These are phyloP conservation scores for Boloria selene DNA, from an alignment of 2,888 invertebrate genomes.

Conservation along the genomic window DNA sequence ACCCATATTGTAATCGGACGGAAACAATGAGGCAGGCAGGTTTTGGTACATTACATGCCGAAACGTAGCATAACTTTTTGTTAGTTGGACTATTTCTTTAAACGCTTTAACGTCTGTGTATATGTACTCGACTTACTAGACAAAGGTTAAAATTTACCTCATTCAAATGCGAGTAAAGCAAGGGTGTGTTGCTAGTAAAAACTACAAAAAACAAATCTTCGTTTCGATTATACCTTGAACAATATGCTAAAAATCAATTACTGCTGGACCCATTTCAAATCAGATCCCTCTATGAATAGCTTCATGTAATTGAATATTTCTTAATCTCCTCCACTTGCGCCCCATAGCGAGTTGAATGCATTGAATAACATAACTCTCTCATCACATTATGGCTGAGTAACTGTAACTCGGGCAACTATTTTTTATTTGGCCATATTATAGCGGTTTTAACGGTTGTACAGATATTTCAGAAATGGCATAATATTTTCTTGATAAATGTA, in stretches of 20 bases:
- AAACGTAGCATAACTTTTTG: too few species aligned
- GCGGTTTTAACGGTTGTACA: too few species aligned
- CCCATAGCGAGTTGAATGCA: conserved; percentile 32
- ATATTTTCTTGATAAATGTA: too few species aligned
- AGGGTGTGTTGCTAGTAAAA: neutral
- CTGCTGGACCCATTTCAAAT: conserved; percentile 29
- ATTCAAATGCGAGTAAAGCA: too few species aligned
- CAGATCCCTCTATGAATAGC: conserved; percentile 34
- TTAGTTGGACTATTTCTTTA: too few species aligned
- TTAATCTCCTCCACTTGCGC: conserved; percentile 37
- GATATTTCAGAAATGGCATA: too few species aligned
- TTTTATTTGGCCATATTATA: conserved; percentile 36
- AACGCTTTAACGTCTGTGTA: too few species aligned
- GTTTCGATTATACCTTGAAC: conserved; percentile 2
- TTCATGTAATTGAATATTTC: conserved; percentile 52
- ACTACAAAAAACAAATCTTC: neutral
- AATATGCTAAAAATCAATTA: conserved; percentile 36
- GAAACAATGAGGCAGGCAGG: too few species aligned
- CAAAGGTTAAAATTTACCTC: too few species aligned
- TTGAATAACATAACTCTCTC: conserved; percentile 39
- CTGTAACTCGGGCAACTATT: conserved; percentile 43
- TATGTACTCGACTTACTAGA: too few species aligned
- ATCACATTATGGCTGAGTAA: conserved; percentile 39
- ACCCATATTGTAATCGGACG: too few species aligned
- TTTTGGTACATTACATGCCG: too few species aligned